phyloP scores from a whole-genome alignment of 2,113 vertebrate species.

The Archocentrus centrarchus region DNA sequence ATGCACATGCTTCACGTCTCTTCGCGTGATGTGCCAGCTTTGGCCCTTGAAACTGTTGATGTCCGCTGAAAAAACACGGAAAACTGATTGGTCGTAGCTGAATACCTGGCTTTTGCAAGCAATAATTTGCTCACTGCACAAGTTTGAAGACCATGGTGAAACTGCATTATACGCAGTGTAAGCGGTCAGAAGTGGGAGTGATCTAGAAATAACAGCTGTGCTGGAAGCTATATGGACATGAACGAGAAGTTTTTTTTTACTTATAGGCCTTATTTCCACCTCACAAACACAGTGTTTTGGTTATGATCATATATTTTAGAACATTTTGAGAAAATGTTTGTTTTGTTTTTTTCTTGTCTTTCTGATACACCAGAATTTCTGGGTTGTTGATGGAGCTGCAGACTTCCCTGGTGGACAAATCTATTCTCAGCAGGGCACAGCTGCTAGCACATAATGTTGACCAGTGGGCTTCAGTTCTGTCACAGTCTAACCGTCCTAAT shows the following conservation, averaged over 20 bases:
- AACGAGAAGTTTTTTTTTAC: too few species aligned
- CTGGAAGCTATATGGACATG: too few species aligned
- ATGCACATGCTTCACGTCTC: neutral
- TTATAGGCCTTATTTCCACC: neutral
- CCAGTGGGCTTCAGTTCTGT: constrained; percentile 63
- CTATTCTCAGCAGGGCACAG: constrained; percentile 57
- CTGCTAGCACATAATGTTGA: constrained; percentile 67
- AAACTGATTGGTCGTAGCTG: neutral
- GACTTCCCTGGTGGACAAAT: constrained; percentile 60
- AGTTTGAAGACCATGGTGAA: too few species aligned
- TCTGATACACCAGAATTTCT: constrained; percentile 63
- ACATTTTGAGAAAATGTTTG: neutral
- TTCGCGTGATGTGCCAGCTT: neutral
- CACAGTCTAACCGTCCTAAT: constrained; percentile 36
- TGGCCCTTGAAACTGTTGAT: neutral
- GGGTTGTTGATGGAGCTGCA: constrained; percentile 78
- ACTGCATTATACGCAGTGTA: too few species aligned
- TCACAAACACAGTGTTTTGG: neutral
- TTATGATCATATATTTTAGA: neutral
- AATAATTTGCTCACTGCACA: too few species aligned
- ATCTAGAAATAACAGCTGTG: too few species aligned
- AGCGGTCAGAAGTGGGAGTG: too few species aligned
- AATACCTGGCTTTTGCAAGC: too few species aligned
- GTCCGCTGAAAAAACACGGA: neutral
- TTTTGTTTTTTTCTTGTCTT: constrained; percentile 6